phyloP scores from a whole-genome alignment of 1,140 invertebrate genomes.

The Papilio xuthus region DNA sequence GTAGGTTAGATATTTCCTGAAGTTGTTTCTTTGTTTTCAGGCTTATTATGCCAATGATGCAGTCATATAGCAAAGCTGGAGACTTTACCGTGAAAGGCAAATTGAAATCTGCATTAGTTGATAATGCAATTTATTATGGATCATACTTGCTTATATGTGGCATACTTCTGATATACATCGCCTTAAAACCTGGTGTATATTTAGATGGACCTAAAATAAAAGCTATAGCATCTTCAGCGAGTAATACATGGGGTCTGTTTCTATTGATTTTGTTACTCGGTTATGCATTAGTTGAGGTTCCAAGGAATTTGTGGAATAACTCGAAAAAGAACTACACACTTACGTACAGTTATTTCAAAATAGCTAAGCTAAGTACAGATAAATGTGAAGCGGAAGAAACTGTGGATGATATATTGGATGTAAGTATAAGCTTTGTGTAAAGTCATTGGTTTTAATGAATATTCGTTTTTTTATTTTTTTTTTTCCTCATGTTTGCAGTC shows the following conservation, averaged over 20 bases:
- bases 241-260: slow-evolving; percentile 99
- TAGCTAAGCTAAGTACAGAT: slow-evolving; percentile 98
- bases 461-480: background rate
- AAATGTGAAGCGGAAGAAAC: slow-evolving; percentile 98
- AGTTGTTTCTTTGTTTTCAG: slow-evolving; percentile 75
- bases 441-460: background rate
- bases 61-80: slow-evolving; percentile 98
- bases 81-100: slow-evolving; percentile 98
- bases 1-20: background rate
- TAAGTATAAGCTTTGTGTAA: slow-evolving; percentile 66
- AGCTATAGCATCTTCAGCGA: slow-evolving; percentile 98
- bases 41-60: slow-evolving; percentile 98
- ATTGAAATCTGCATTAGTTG: slow-evolving; percentile 96
- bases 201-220: slow-evolving; percentile 97
- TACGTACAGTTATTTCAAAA: slow-evolving; percentile 96
- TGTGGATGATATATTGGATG: slow-evolving; percentile 96
- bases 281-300: slow-evolving; percentile 98
- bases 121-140: slow-evolving; percentile 99
- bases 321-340: slow-evolving; percentile 91
- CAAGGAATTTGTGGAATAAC: slow-evolving; percentile 93
- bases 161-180: slow-evolving; percentile 97
- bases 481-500: slow-evolving; percentile 80
- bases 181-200: slow-evolving; percentile 92
- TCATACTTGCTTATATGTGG: slow-evolving; percentile 98
- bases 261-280: slow-evolving; percentile 96